Evolutionary conservation across 2,113 vertebrate species (phyloP), one percentile per base, ranked within the genome.

Genomic region (Puntigrus tetrazona): DNA sequence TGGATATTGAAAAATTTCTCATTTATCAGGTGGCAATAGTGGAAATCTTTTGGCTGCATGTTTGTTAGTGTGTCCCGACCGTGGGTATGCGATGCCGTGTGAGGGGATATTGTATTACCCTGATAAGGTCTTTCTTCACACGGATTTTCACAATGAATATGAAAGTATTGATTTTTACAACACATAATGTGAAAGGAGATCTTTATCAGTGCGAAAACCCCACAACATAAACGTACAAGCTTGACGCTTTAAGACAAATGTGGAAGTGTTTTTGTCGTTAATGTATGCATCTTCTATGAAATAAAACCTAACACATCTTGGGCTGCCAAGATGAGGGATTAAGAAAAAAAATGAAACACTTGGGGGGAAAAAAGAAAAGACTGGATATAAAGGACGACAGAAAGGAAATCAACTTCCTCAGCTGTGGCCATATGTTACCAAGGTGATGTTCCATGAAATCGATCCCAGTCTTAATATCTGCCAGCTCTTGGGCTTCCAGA

Each of bases 381-480:
- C 18, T 25, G n/a, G 79, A 57, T 85, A 89, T 90, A 88, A 90
- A 89, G 88, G 80, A 83, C 80, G 83, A 88, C 91, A 92, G 90
- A 93, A 89, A 91, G 90, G 79, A 89, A 92, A 91, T 92, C 87
- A 89, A 84, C 86, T 92, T 88, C 73, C 84, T 89, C 86, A 89
- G 92, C 91, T 87, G 86, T 84, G 57, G 90, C 91, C 91, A 93
- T 92, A 92, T 92, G 93, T 92, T 93, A 89, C 77, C 89, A 88
- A 90, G 90, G 91, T 93, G 92, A 92, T 93, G 91, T 92, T 92
- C 90, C 88, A 91, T 93, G 92, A 93, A 92, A 94, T 94, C 88
- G 87, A 88, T 91, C 92, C 82, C 86, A 89, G 91, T 91, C 87
- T 83, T 90, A 91, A 92, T 90, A 91, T 91, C 89, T 92, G 90